Evolutionary conservation across 2,113 vertebrate species (phyloP).

Genomic region (Pardalotus punctatus): DNA sequence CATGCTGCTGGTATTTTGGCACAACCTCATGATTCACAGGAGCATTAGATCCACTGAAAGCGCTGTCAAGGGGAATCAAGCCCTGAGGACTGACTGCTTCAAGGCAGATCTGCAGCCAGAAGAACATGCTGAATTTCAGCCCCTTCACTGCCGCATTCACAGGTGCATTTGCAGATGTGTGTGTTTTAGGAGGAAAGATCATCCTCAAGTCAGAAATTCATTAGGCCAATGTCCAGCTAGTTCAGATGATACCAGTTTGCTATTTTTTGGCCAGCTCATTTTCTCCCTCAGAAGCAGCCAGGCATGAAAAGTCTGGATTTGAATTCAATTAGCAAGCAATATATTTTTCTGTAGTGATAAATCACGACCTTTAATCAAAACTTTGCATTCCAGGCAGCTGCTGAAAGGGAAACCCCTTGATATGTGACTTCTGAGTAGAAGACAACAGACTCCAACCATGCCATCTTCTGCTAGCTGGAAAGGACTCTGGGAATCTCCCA

Average conservation of each 20-base stretch:
- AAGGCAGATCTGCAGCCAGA: background rate
- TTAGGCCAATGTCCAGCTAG: fast-evolving
- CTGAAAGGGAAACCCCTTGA: background rate
- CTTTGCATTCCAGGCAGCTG: background rate
- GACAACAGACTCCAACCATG: background rate
- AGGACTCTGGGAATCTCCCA: background rate
- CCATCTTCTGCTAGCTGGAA: background rate
- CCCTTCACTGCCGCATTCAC: background rate
- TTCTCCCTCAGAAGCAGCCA: background rate
- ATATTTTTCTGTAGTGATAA: background rate
- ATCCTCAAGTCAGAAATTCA: background rate
- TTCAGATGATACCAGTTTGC: background rate
- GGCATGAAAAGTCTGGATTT: background rate
- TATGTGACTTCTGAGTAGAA: background rate
- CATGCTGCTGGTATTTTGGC: background rate
- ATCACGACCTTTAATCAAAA: background rate
- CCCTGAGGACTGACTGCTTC: background rate
- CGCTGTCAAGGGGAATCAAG: background rate
- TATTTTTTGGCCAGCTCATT: background rate
- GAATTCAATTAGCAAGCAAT: background rate
- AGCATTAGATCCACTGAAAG: background rate
- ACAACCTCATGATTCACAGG: background rate
- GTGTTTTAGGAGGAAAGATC: background rate
- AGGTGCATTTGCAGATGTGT: background rate
- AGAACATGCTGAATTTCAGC: background rate